These are phyloP conservation scores for Euplagia quadripunctaria DNA, from an alignment of 2,888 invertebrate species.

Conservation along the genomic window DNA sequence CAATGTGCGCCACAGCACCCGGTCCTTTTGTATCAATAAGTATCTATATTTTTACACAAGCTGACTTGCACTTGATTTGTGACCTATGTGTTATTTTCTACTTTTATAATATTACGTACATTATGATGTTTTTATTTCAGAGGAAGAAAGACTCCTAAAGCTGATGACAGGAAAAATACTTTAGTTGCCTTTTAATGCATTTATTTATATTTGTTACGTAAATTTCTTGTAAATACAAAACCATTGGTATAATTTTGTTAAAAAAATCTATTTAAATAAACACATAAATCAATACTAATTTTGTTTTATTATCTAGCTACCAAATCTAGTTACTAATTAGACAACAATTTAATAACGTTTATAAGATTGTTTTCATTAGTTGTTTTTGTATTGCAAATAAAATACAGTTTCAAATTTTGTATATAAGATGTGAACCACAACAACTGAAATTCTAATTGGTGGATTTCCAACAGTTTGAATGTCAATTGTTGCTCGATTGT, in stretches of 20 bases:
- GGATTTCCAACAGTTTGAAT: too few species aligned
- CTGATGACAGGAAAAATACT: constrained; percentile 29
- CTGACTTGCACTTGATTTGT: too few species aligned
- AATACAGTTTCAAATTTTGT: too few species aligned
- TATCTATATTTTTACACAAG: too few species aligned
- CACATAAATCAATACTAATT: neutral
- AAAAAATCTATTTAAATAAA: neutral
- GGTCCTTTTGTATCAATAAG: too few species aligned
- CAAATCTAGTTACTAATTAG: neutral
- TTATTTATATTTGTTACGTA: neutral
- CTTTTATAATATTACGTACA: neutral
- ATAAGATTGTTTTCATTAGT: neutral
- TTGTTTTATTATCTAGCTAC: neutral
- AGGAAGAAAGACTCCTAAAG: constrained; percentile 25
- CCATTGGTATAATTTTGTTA: neutral
- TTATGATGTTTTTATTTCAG: constrained; percentile 26
- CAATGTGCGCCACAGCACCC: too few species aligned
- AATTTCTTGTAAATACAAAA: neutral
- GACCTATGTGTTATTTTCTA: neutral
- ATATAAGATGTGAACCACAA: too few species aligned
- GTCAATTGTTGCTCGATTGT: too few species aligned
- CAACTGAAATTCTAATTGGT: too few species aligned
- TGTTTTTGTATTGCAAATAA: neutral
- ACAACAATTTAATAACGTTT: neutral
- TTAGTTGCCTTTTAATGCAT: neutral